Evolutionary conservation across 1,140 invertebrate species (phyloP), one percentile per base, ranked within the genome.

Genomic region (Scaptodrosophila lebanonensis): DNA sequence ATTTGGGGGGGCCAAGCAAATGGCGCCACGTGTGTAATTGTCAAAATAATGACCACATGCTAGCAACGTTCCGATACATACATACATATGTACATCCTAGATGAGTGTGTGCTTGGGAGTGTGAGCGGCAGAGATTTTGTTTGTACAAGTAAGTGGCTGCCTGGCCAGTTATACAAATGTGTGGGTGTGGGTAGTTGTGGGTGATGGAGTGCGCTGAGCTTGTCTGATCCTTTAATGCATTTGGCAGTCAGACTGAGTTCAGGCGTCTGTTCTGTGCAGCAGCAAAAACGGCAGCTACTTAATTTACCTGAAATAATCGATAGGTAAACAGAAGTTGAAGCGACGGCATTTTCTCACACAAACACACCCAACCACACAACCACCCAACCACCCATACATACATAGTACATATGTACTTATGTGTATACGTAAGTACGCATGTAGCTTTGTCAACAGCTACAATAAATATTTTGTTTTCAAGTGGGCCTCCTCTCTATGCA

Each of bases 391-490:
- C 35, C 15, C 35, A 38, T 13, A 15, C 35, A 38, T 16, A 38
- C 13, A 17, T n/a, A n/a, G n/a, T n/a, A n/a, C n/a, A n/a, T n/a
- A n/a, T 13, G 17, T 7, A 38, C 3, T 9, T 29, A 29, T 17
- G 7, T 17, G 16, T 20, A 6, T 6, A n/a, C 15, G 30, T 51
- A n/a, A 50, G 20, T 36, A 20, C 25, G 38, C 8, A 35, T 20
- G 44, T 67, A 65, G 58, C 60, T 60, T n/a, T 72, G 71, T 68
- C 65, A 75, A 68, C 68, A 60, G 65, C 66, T 69, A 70, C 66
- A 82, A 82, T 83, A 82, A 82, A 82, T 82, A 82, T 82, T 82
- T 82, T 82, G 75, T 82, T 82, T 79, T 82, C 61, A 82, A 79
- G 57, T 66, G 75, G 50, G 56, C 56, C 30, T 43, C 25, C 25